phyloP scores from a whole-genome alignment of 2,888 invertebrate genomes.

The Lasioglossum lativentre region DNA sequence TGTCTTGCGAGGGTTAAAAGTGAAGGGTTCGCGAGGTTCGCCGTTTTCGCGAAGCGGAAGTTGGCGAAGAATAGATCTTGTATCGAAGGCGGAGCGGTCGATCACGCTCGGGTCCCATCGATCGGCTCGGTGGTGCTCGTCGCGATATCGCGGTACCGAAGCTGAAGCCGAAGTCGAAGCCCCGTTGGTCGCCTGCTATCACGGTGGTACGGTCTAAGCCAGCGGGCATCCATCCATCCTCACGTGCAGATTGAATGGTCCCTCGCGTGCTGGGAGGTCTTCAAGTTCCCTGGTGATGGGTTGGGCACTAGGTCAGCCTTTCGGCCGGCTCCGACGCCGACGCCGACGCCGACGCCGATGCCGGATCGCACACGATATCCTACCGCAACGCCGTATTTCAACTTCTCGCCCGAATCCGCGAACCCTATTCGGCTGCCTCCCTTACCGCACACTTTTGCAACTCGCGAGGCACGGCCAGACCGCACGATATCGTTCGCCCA shows the following conservation, averaged over 20 bases:
- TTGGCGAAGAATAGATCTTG: background rate
- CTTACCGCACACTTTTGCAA: conserved; percentile 13
- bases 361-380: conserved; percentile 51
- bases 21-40: background rate
- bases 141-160: conserved; percentile 10
- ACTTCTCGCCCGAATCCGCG: conserved; percentile 57
- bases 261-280: conserved; percentile 73
- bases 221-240: conserved; percentile 57
- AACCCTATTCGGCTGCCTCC: conserved; percentile 11
- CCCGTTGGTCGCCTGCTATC: conserved; percentile 42
- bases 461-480: background rate
- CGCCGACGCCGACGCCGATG: conserved; percentile 14
- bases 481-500: conserved; percentile 14
- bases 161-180: background rate
- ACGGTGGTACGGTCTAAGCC: conserved; percentile 53
- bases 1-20: background rate
- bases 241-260: conserved; percentile 69
- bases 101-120: conserved; percentile 7
- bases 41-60: background rate
- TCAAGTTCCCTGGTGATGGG: conserved; percentile 65
- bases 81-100: conserved; percentile 11
- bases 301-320: conserved; percentile 75
- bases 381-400: conserved; percentile 60
- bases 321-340: conserved; percentile 31
- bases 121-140: background rate